Base-by-base conservation (phyloP, 2,113 vertebrate genomes). In the Carlito syrichta region DNA sequence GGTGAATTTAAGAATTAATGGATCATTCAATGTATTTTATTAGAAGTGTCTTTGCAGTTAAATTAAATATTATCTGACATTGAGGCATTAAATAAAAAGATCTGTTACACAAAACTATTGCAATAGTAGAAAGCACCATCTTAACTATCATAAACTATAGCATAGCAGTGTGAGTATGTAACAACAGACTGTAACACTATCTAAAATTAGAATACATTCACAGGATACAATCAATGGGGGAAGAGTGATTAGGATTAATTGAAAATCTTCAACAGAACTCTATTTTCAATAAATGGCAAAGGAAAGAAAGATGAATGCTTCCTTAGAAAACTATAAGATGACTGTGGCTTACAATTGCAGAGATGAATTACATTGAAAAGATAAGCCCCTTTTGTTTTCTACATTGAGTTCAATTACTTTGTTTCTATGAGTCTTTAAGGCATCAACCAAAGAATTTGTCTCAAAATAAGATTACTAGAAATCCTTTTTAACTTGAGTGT, bases 1-100 rank as follows among this genome's bases (percentile, higher is more conserved):
- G 32, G 63, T 96, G 20, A 86, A 92, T 86, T 79, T 85, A 94
- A 95, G 77, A 88, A 94, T 68, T 43, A 96, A 25, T 96, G 69
- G 95, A 73, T 52, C 52, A 20, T 66, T 94, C 38, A 90, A 68
- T 86, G 82, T n/a, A 62, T 84, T 87, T 95, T 79, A 62, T 58
- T 58, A 35, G 77, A 62, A 78, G 68, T 85, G 32, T 78, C 10
- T 86, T 69, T 40, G 50, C 10, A 54, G 58, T 84, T 89, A 73
- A 92, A 79, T 85, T 71, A 87, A 93, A 38, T 60, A 69, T 88
- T 89, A 89, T 63, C 27, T 87, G 93, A 78, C 35, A 92, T 78
- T 48, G 73, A 91, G 27, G 74, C 22, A 45, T 82, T 68, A 92
- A 69, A 56, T 50, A 82, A 90, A 78, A 87, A 62, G 50, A 66